Conservation (phyloP, 1,140 invertebrate genomes). For the Paralvinella palmiformis region DNA sequence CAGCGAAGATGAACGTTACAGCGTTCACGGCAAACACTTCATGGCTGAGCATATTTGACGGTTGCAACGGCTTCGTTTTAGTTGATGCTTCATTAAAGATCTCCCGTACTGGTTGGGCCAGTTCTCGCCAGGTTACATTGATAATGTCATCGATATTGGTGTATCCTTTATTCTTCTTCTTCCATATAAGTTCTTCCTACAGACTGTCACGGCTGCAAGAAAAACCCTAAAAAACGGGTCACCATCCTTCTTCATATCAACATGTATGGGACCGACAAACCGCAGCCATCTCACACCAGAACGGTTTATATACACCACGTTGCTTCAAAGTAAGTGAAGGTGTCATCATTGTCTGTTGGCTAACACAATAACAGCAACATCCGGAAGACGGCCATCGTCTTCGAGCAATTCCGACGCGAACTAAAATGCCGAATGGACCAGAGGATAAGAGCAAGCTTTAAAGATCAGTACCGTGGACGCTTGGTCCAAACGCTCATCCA, state of each 20-base stretch:
- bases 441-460: background rate
- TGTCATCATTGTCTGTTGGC: background rate
- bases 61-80: background rate
- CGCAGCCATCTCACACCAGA: background rate
- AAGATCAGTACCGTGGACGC: background rate
- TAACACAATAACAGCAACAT: constrained; percentile 1
- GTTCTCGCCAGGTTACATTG: background rate
- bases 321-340: constrained; percentile 3
- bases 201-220: background rate
- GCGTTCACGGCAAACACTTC: background rate
- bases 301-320: background rate
- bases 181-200: background rate
- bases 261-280: constrained; percentile 2
- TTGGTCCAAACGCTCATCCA: constrained; percentile 5
- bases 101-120: background rate
- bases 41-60: background rate
- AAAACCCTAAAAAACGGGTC: background rate
- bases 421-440: background rate
- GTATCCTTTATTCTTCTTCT: background rate
- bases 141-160: background rate
- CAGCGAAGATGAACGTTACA: background rate
- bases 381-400: background rate
- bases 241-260: background rate
- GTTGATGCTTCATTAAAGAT: background rate
- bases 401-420: background rate